phyloP scores from a whole-genome alignment of 2,888 invertebrate species.

The Caenorhabditis afra region DNA sequence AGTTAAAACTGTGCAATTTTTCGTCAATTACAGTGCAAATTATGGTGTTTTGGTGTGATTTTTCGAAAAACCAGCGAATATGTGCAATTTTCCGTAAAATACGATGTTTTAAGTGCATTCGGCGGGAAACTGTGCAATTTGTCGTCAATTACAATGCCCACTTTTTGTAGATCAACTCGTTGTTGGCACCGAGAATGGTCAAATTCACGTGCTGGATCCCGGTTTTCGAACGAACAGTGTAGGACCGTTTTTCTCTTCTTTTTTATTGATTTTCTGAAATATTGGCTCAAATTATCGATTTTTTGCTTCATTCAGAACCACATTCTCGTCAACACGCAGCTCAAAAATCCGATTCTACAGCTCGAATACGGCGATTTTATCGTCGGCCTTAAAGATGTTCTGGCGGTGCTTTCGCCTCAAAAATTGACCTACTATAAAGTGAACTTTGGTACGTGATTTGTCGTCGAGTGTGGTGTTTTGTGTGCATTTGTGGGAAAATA shows the following conservation, averaged over 20 bases:
- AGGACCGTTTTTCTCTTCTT: too few species aligned
- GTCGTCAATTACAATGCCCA: neutral
- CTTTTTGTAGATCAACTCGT: constrained; percentile 56
- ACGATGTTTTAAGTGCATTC: too few species aligned
- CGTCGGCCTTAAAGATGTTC: constrained; percentile 7
- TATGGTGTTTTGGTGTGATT: too few species aligned
- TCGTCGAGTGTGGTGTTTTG: too few species aligned
- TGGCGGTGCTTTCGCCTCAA: constrained; percentile 49
- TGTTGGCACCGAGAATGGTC: constrained; percentile 62
- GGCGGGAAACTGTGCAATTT: too few species aligned
- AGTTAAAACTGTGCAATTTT: too few species aligned
- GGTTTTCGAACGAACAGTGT: constrained; percentile 27
- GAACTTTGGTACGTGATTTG: constrained; percentile 24
- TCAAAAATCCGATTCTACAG: constrained; percentile 52
- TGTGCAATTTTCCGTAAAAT: too few species aligned
- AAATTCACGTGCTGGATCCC: constrained; percentile 61
- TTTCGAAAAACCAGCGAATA: too few species aligned
- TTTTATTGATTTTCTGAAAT: too few species aligned
- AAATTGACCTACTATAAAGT: constrained; percentile 43
- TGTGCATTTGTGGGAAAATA: too few species aligned
- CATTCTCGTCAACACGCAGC: constrained; percentile 30
- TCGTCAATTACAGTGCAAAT: too few species aligned
- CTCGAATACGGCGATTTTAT: constrained; percentile 50
- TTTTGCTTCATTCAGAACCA: constrained; percentile 14
- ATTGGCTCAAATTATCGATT: neutral